Base-by-base conservation (phyloP, 2,797 vertebrate species). In the Smutsia gigantea region DNA sequence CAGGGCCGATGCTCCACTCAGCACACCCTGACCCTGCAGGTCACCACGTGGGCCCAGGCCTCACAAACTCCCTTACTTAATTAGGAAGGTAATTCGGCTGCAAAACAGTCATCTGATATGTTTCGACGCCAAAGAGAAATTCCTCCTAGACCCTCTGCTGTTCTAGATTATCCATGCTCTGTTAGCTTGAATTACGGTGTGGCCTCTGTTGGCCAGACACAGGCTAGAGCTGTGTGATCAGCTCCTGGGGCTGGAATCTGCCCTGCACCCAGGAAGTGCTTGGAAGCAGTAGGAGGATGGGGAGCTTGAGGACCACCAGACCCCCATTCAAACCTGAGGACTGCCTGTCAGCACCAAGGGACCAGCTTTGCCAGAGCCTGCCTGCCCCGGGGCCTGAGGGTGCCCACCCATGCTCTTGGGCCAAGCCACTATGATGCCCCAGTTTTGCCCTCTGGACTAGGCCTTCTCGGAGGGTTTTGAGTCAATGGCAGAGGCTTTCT, bases 41-140 rank as follows among this genome's bases (percentile, higher is more conserved):
- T 95, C 90, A 84, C 79, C 88, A 27, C 25, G 7, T 61, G 77
- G 55, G 17, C 93, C 83, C 61, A 64, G 93, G 63, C 82, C 94
- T 95, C 71, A 42, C 42, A 75, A 57, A 78, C 72, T 87, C 85
- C 34, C 59, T 96, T 75, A 55, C 97, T 97, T 96, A 94, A 96
- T 97, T 96, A 95, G 94, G 96, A 90, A 82, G 95, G 89, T 83
- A 97, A 92, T 59, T 96, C n/a, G 2, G 74, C 95, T 81, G 78
- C 96, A 88, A 7, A 97, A 66, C 27, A 94, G 97, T 97, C 97
- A 97, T 95, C 97, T 97, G 97, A 97, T 96, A 83, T 0, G n/a
- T 96, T 85, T 87, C 31, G 4, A 95, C n/a, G 83, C 97, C 97
- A 96, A 91, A 89, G 75, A 97, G 96, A 97, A 97, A 95, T 97